Base-by-base conservation (phyloP, 2,888 invertebrate genomes). In the Apomyelois bistriatella region DNA sequence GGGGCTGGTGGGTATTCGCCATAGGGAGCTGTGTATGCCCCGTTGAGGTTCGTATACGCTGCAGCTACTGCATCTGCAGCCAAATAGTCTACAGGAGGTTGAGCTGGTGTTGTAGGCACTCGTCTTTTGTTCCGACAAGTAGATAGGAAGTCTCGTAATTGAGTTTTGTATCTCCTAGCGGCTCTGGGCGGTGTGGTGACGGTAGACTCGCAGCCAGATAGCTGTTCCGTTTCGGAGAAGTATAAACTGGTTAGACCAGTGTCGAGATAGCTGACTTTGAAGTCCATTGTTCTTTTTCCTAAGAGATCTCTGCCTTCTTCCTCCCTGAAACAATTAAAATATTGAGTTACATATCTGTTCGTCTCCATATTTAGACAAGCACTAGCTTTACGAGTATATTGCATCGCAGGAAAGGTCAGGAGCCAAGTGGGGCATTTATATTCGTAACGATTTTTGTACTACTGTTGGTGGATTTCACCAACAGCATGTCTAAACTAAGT, bases 231-330 rank as follows among this genome's bases (percentile, higher is more conserved):
- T 73, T 97, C 97, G 6, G 96, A 95, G 86, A 97, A 97, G 86
- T 97, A 97, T 53, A 95, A 94, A 72, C 96, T 97, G 12, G 97
- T 97, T 60, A 98, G 91, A 12, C 97, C 97, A 0, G 97, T 97
- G 79, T 98, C 98, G 71, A 99, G 92, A 86, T 99, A 99, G 79
- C 98, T 98, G 53, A 98, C 98, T 92, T 99, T 99, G 86, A 99
- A 99, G 86, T 99, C 99, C 96, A 98, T 98, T 5, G 99, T 99
- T 61, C 99, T 93, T 85, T 99, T 99, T 35, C 99, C 99, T 48
- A 99, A 92, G 57, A 99, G 91, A 85, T 99, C 99, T 61, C 98
- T 94, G 9, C 99, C 99, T 91, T 99, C 99, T 85, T 99, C 99
- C 80, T 99, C 99, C 94, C 98, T 98, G 85, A 37, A 90, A 82